Base-by-base conservation (phyloP, 64 coral and sea anemone genomes). In the Pocillopora verrucosa region DNA sequence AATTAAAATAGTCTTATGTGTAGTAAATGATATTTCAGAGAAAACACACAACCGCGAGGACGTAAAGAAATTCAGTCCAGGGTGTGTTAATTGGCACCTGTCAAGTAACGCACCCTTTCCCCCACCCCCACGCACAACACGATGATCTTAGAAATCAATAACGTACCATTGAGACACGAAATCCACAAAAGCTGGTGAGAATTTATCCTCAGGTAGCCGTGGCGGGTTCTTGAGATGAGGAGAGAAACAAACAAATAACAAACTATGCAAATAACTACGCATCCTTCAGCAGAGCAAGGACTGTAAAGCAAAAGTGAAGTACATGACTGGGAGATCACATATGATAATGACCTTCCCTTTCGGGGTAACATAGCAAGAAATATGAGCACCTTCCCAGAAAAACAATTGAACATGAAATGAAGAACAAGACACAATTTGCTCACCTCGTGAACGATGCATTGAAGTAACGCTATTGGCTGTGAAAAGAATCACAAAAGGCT, bases 361-460 rank as follows among this genome's bases (percentile, higher is more conserved):
- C 41, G 41, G 41, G 41, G 41, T 51, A 51, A 3, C 41, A 30
- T 30, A 30, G 30, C 30, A 30, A 30, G 30, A 30, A 30, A 30
- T 30, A 30, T 30, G 30, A 30, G 30, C 30, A 30, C 30, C 30
- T 30, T 30, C 30, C 30, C 30, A 30, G 30, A 30, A 30, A 30
- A 30, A 30, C 30, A 30, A 30, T 30, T 30, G 41, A 51, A 51
- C 41, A 4, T 4, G 41, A 51, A 51, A 51, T 51, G 41, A 26
- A 51, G 56, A 16, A 26, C n/a, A 59, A 19, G 76, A 76, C 57
- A 58, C 14, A 22, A 56, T 58, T 84, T 58, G 56, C 96, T 73
- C 76, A 98, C 96, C 96, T 98, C 96, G 58, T 98, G 94, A 15
- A 98, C 96, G 88, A 98, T 98, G 25, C 96, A 98, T 74, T 98